These are phyloP conservation scores for Dasypogon diadema DNA, from an alignment of 2,888 invertebrate species.

Conservation along the genomic window DNA sequence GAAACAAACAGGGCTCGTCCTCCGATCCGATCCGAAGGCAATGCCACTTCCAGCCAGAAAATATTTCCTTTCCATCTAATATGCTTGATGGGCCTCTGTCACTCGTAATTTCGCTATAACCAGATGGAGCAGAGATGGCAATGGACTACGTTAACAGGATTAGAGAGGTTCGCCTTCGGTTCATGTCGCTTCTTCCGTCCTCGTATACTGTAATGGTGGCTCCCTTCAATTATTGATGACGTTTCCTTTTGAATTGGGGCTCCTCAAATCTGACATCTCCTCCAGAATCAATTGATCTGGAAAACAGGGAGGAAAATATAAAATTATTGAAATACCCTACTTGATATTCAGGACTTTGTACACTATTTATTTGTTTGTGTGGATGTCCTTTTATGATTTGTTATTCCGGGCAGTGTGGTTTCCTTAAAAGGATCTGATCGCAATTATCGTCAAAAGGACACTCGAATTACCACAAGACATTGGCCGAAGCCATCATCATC, in stretches of 20 bases:
- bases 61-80: slow-evolving; percentile 10
- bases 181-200: neutral
- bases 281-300: slow-evolving; percentile 26
- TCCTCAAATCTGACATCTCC: slow-evolving; percentile 9
- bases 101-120: slow-evolving; percentile 21
- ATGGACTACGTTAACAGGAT: slow-evolving; percentile 36
- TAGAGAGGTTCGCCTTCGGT: neutral
- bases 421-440: slow-evolving; percentile 8
- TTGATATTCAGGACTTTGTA: slow-evolving; percentile 31
- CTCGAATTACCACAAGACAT: neutral
- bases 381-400: neutral
- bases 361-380: slow-evolving; percentile 12
- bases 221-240: slow-evolving; percentile 44
- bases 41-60: neutral
- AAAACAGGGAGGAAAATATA: slow-evolving; percentile 38
- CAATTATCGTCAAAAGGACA: slow-evolving; percentile 1
- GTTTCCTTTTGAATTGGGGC: neutral
- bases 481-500: neutral
- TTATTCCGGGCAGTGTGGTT: neutral
- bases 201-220: neutral
- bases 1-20: neutral
- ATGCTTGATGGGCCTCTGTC: slow-evolving; percentile 23
- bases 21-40: neutral
- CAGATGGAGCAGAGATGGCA: neutral
- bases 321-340: slow-evolving; percentile 38